phyloP scores from a whole-genome alignment of 2,113 vertebrate genomes.

The Catharus minimus region DNA sequence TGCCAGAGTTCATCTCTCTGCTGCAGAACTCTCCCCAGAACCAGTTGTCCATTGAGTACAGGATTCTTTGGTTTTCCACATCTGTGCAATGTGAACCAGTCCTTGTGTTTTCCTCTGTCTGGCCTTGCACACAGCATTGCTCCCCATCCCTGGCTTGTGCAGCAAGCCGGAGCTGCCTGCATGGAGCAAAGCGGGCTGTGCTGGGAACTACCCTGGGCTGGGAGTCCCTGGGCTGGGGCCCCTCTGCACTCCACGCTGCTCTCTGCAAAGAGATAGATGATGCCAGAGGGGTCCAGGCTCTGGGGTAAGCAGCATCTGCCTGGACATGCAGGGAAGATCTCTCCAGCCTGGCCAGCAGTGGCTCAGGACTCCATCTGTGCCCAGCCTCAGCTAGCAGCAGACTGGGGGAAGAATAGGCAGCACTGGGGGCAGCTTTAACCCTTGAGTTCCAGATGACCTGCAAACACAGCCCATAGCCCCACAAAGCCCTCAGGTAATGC shows the following conservation, averaged over 20 bases:
- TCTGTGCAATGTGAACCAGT: background rate
- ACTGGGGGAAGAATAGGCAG: background rate
- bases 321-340: background rate
- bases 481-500: background rate
- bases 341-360: background rate
- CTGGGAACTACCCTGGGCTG: background rate
- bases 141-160: background rate
- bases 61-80: background rate
- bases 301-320: conserved; percentile 11
- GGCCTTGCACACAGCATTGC: background rate
- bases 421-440: background rate
- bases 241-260: background rate
- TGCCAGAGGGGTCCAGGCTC: background rate
- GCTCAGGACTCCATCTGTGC: conserved; percentile 9
- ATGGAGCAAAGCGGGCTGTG: background rate
- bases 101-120: background rate
- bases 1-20: background rate
- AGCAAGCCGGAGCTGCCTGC: background rate
- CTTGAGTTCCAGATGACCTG: background rate
- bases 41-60: background rate
- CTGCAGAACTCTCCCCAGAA: background rate
- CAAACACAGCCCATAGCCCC: background rate
- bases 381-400: background rate
- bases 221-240: background rate
- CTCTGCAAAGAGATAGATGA: background rate